Evolutionary conservation across 2,113 vertebrate genomes (phyloP), one percentile per base, ranked within the genome.

Genomic region (Melanocharis versteri): DNA sequence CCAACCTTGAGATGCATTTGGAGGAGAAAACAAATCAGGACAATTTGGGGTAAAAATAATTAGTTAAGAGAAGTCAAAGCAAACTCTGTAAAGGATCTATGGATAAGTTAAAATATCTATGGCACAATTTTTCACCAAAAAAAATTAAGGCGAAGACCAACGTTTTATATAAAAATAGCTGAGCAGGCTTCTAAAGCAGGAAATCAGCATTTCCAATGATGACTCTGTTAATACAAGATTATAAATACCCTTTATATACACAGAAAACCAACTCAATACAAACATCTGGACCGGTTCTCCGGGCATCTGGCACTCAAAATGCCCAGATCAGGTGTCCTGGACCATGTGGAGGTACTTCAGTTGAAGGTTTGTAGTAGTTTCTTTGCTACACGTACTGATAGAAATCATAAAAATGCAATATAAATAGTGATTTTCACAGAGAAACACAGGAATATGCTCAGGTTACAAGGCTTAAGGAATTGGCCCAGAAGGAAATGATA

Each of bases 171-270:
- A 96, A 97, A 98, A 97, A 97, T 93, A 97, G 94, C 88, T 83
- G 96, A 97, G 83, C 70, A 82, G 88, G 84, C 85, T 95, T 91
- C 97, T 97, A 95, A 94, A 96, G 95, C 85, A 93, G 94, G 81
- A 93, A 97, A 97, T 95, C 56, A 70, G 69, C 64, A 76, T 95
- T 97, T 79, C 81, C 84, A 57, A 21, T 81, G 89, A 54, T 89
- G 95, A 91, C 75, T 97, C 94, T 93, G 94, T 91, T 87, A 84
- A 96, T 95, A 88, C 79, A 93, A 93, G 90, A 84, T 96, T 95
- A 97, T 97, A 97, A 97, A 97, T 96, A 97, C 83, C 96, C 92
- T 96, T 48, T 95, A 97, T 96, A 94, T 73, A 97, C 88, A 96
- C 78, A 87, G 83, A 56, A 91, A 92, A 50, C 40, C 60, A 94